Evolutionary conservation across 2,113 vertebrate species (phyloP), one percentile per base, ranked within the genome.

Genomic region (Benitochromis conjunctus): DNA sequence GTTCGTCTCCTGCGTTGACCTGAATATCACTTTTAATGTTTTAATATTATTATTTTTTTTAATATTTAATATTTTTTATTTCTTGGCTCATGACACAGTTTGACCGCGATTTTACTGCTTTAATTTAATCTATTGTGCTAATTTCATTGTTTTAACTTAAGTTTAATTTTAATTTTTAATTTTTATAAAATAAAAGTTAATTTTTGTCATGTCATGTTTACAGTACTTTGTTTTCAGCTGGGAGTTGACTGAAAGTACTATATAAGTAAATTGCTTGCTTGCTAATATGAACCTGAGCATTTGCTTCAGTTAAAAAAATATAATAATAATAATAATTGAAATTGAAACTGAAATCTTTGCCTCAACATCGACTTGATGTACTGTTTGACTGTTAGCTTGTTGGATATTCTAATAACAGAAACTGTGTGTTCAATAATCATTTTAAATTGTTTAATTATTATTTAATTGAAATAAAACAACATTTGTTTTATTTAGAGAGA

Each of bases 21-120:
- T 46, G 64, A 71, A 71, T 21, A 38, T 64, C 34, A 21, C 60
- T 64, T 64, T 64, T 38, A 64, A 38, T 4, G 4, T 36, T 62
- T 34, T n/a, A 36, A 36, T 36, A 36, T 36, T 36, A 36, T 6
- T 34, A 16, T 0, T 1, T 6, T 18, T 58, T 62, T n/a, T 36
- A n/a, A 36, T 36, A 36, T 36, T 24, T 0, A 1, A 14, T 55
- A 0, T 6, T 4, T 54, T 55, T 12, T 24, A 58, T 64, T 12
- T 26, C 26, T 64, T 62, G 58, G 31, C 58, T 62, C 36, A 62
- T 62, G 18, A 62, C 18, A 62, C 58, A 62, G 10, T 64, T 64
- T 0, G 31, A 38, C 60, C 19, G 9, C 12, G 18, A 5, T 64
- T 64, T 64, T 41, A 69, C 11, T 69, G 36, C n/a, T 24, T 69